phyloP scores from a whole-genome alignment of 2,888 invertebrate genomes.

The Heteromurus nitidus region DNA sequence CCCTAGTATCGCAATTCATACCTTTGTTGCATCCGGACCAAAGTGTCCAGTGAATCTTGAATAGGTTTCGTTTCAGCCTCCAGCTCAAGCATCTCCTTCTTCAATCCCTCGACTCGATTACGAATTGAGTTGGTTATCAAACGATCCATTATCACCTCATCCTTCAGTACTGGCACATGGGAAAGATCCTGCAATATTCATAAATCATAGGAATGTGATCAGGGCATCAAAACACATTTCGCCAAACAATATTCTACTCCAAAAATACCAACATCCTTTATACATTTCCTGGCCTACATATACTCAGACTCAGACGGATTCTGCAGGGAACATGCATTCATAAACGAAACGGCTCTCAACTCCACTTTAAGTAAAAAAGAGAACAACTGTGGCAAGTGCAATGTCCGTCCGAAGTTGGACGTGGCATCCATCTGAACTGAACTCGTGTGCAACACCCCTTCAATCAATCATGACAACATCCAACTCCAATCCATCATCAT shows the following conservation, averaged over 20 bases:
- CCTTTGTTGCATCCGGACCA: constrained; percentile 87
- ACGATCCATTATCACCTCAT: constrained; percentile 89
- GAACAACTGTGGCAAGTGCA: too few relatives aligned
- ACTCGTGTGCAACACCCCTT: background rate
- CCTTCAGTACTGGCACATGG: constrained; percentile 83
- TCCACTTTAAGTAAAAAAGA: too few relatives aligned
- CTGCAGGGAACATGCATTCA: too few relatives aligned
- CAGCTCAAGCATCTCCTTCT: constrained; percentile 88
- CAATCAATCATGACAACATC: constrained; percentile 17
- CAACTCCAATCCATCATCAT: background rate
- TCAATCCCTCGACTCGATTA: constrained; percentile 85
- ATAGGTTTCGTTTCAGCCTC: constrained; percentile 91
- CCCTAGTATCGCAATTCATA: too few relatives aligned
- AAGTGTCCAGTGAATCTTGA: constrained; percentile 88
- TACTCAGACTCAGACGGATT: too few relatives aligned
- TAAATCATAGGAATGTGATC: background rate
- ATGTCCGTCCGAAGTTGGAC: too few relatives aligned
- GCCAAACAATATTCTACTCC: too few relatives aligned
- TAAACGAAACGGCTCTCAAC: too few relatives aligned
- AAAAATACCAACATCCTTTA: too few relatives aligned
- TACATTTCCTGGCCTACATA: too few relatives aligned
- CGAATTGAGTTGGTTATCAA: constrained; percentile 83
- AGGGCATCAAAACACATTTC: constrained; percentile 2
- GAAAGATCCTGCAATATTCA: constrained; percentile 71
- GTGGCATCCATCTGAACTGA: too few relatives aligned